Percentiles rank a stretch among this genome's conserved stretches.
phyloP scores from a whole-genome alignment of 1,140 invertebrate species.

The Drosophila varians region DNA sequence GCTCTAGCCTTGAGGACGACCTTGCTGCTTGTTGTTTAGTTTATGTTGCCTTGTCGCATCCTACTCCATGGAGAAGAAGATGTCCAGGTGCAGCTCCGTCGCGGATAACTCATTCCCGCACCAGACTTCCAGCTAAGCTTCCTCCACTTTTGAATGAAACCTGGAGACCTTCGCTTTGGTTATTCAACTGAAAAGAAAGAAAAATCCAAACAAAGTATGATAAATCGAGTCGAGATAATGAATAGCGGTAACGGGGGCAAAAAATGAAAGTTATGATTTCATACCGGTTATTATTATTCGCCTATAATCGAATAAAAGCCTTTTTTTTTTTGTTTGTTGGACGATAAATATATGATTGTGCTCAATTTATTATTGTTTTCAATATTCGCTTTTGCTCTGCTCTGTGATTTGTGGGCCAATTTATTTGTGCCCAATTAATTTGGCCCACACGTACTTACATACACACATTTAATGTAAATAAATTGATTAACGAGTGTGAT shows the following conservation, averaged over 20 bases:
- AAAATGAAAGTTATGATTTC: conserved; percentile 49
- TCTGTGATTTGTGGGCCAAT: conserved; percentile 7
- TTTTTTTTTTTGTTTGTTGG: background rate
- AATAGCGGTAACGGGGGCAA: conserved; percentile 4
- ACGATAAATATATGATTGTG: conserved; percentile 13
- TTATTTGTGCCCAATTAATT: conserved; percentile 1
- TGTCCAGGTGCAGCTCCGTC: conserved; percentile 47
- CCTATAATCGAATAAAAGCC: conserved; percentile 18
- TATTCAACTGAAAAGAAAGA: conserved; percentile 60
- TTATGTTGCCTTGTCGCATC: too few relatives aligned
- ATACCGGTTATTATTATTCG: conserved; percentile 21
- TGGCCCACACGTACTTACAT: too few relatives aligned
- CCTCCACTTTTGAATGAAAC: too few relatives aligned
- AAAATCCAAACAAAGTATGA: conserved; percentile 23
- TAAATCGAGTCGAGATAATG: conserved; percentile 37
- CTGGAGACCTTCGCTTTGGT: conserved; percentile 46
- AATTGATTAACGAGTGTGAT: background rate
- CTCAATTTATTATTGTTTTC: conserved; percentile 7
- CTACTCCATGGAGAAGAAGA: conserved; percentile 50
- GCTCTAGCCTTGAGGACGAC: conserved; percentile 40
- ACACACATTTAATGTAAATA: background rate
- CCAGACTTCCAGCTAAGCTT: too few relatives aligned
- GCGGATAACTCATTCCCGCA: conserved; percentile 43
- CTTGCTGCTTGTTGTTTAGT: conserved; percentile 35
- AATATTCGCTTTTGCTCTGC: background rate